These are phyloP conservation scores for Athetis lepigone DNA, from an alignment of 2,888 invertebrate species.

Conservation along the genomic window DNA sequence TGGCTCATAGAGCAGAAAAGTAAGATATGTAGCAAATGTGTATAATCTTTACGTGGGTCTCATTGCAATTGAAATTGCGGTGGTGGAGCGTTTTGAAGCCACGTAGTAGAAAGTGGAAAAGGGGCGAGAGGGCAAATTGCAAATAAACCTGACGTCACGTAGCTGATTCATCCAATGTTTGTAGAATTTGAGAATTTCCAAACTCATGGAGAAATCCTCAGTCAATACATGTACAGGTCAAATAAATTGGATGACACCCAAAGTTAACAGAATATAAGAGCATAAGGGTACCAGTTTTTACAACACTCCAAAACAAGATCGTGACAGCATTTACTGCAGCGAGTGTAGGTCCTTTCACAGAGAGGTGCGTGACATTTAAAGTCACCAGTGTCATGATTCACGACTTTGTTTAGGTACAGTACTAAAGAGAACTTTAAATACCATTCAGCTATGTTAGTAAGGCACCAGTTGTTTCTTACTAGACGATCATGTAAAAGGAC, in stretches of 20 bases:
- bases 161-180: conserved; percentile 67
- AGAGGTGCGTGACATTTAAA: conserved; percentile 80
- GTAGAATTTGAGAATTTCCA: conserved; percentile 42
- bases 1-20: conserved; percentile 37
- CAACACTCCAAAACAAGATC: conserved; percentile 77
- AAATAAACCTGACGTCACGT: conserved; percentile 63
- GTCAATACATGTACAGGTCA: conserved; percentile 21
- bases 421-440: conserved; percentile 43
- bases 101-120: conserved; percentile 74
- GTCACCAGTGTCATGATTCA: conserved; percentile 72
- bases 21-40: conserved; percentile 39
- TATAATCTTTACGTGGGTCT: conserved; percentile 61
- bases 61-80: conserved; percentile 63
- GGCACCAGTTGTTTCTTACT: conserved; percentile 8
- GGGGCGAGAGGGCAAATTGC: conserved; percentile 67
- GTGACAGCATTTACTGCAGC: conserved; percentile 82
- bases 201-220: conserved; percentile 58
- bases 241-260: conserved; percentile 33
- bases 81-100: conserved; percentile 53
- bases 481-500: not conserved
- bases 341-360: conserved; percentile 80
- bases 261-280: conserved; percentile 44
- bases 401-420: conserved; percentile 57
- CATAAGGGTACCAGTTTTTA: conserved; percentile 68
- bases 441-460: conserved; percentile 22